Base-by-base conservation (phyloP, 2,797 vertebrate genomes). In the Hephaestus fuliginosus region DNA sequence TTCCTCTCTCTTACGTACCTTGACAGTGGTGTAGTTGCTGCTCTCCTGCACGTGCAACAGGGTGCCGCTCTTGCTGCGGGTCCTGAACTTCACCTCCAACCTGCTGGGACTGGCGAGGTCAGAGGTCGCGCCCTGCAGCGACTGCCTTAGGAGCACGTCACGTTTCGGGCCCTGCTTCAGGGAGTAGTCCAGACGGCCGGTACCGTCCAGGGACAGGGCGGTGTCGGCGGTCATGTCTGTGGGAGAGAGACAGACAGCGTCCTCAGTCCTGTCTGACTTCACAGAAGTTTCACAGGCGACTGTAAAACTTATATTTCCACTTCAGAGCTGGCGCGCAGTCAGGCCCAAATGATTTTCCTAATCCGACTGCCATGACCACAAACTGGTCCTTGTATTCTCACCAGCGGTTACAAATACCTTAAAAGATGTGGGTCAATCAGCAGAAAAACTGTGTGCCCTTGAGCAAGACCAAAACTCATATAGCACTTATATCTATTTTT, bases 1-100 rank as follows among this genome's bases (percentile, higher is more conserved):
- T 18, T 51, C 5, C 2, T 30, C 33, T n/a, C 33, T 48, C 80
- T 94, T 87, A 33, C 22, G 6, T n/a, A 99, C 98, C 97, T 97
- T 98, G 65, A 99, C 91, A 0, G 97, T 99, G 8, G 98, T 99
- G 92, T 99, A 99, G 96, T 99, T 99, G 94, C 97, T 98, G 96
- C 88, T 97, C 90, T 98, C 98, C 86, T 98, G 98, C 68, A 99
- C 53, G 0, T 99, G 97, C 83, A 99, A 88, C 90, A 99, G 88
- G 9, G 97, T 82, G 8, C 98, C 97, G 0, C 91, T 98, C 92
- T 97, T 97, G 30, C 96, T 97, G 74, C 98, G 96, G 0, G 98
- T 99, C 87, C 98, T 96, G 94, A 99, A 99, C 93, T 97, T 98
- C 55, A 99, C 93, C 89, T 99, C 97, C 90, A 99, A 70, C 74